Evolutionary conservation across 2,797 vertebrate genomes (phyloP).

Genomic region (Gila robusta): DNA sequence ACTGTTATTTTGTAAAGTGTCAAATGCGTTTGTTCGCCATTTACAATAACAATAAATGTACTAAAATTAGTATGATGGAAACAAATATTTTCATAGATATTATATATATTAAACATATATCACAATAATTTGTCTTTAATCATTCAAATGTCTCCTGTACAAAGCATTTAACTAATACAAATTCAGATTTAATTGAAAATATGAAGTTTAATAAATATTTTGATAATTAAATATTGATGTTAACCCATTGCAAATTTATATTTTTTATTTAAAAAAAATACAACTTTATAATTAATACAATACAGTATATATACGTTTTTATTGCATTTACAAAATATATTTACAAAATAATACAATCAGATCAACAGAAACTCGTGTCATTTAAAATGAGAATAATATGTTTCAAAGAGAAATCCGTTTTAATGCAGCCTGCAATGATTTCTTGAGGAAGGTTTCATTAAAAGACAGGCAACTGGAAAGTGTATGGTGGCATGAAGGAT

Average conservation of each 20-base stretch:
- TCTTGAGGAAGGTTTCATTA: slow-evolving; percentile 87
- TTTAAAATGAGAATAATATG: neutral
- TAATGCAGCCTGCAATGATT: slow-evolving; percentile 86
- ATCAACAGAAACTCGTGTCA: neutral
- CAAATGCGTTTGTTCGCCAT: neutral
- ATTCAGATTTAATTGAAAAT: neutral
- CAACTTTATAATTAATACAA: neutral
- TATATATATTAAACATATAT: neutral
- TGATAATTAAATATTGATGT: neutral
- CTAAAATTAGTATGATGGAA: neutral
- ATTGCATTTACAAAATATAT: slow-evolving; percentile 2
- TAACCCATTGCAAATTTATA: neutral
- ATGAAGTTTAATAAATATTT: neutral
- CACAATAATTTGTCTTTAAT: neutral
- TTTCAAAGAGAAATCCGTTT: slow-evolving; percentile 73
- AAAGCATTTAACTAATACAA: neutral
- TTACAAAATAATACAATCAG: slow-evolving; percentile 10
- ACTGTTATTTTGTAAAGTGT: neutral
- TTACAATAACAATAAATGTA: neutral
- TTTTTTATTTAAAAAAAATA: too few species aligned
- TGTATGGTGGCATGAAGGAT: slow-evolving; percentile 76
- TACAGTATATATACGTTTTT: neutral
- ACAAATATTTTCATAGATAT: neutral
- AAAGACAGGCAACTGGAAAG: slow-evolving; percentile 77
- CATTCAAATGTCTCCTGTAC: neutral